phyloP scores from a whole-genome alignment of 2,113 vertebrate species.

The Esox niger region DNA sequence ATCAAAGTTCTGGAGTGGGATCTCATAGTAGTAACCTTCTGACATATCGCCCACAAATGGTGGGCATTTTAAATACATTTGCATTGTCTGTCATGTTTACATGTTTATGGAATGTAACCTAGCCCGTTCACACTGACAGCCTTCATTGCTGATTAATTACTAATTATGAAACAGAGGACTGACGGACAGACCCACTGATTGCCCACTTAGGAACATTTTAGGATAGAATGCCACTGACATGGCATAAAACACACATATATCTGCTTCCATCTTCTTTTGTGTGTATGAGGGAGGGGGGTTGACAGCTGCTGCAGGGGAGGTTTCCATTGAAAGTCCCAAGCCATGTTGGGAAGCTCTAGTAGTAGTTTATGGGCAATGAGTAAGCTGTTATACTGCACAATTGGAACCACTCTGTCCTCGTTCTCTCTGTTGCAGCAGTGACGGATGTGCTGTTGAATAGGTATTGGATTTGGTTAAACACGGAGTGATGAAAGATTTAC shows the following conservation, averaged over 20 bases:
- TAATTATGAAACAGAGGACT: constrained; percentile 23
- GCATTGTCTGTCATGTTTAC: neutral
- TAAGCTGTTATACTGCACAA: constrained; percentile 72
- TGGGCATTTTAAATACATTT: too few species aligned
- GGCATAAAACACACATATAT: constrained; percentile 23
- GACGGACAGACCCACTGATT: constrained; percentile 13
- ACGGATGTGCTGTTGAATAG: constrained; percentile 71
- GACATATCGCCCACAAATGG: too few species aligned
- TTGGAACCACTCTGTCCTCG: constrained; percentile 66
- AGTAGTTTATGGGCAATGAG: constrained; percentile 53
- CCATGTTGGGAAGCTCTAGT: constrained; percentile 13
- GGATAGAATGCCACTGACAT: constrained; percentile 16
- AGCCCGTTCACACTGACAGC: constrained; percentile 13
- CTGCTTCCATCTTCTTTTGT: constrained; percentile 13
- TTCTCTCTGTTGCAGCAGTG: constrained; percentile 52
- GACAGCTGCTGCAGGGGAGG: constrained; percentile 22
- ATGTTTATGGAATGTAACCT: constrained; percentile 15
- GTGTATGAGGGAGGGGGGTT: too few species aligned
- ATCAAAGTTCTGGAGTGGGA: neutral
- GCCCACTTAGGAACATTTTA: constrained; percentile 15
- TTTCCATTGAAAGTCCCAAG: constrained; percentile 35
- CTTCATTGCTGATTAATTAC: constrained; percentile 10
- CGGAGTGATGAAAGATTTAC: constrained; percentile 68
- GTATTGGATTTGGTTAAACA: constrained; percentile 78
- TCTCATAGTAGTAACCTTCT: too few species aligned